These are phyloP conservation scores for Eulemur mongoz DNA, from an alignment of 2,797 vertebrate species.

Conservation along the genomic window DNA sequence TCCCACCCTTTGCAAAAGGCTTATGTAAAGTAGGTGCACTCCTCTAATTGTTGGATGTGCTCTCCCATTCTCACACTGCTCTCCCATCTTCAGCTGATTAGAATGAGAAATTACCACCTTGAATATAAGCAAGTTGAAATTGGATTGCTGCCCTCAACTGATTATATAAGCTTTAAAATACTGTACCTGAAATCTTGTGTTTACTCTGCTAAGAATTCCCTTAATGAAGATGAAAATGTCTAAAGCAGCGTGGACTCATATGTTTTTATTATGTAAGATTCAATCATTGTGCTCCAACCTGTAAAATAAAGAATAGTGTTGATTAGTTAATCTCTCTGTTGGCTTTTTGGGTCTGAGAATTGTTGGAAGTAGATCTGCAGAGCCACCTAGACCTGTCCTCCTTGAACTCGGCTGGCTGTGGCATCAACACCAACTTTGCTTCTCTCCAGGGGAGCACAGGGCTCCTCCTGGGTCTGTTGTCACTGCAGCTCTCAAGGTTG, in stretches of 20 bases:
- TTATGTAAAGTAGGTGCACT: background rate
- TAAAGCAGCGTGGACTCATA: background rate
- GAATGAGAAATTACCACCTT: constrained; percentile 59
- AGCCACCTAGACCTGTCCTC: background rate
- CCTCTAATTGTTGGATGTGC: background rate
- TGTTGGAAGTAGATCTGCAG: background rate
- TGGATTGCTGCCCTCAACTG: constrained; percentile 43
- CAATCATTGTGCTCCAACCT: constrained; percentile 30
- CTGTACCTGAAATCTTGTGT: constrained; percentile 60
- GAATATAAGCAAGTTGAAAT: constrained; percentile 34
- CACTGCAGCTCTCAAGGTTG: fast-evolving
- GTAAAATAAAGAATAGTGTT: background rate
- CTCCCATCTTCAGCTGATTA: background rate
- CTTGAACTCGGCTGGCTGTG: background rate
- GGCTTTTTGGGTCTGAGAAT: background rate
- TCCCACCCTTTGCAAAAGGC: background rate
- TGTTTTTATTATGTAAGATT: constrained; percentile 59
- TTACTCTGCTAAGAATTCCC: constrained; percentile 56
- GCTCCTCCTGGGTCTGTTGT: background rate
- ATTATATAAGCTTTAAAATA: constrained; percentile 61
- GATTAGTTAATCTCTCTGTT: background rate
- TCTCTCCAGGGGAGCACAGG: no score
- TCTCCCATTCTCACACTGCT: background rate
- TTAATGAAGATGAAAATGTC: constrained; percentile 55
- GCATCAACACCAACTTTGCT: background rate